A percentile compares a stretch with the other conserved stretches of the same genome.
Evolutionary conservation across 2,113 vertebrate genomes (phyloP).

Genomic region (Saccopteryx leptura): DNA sequence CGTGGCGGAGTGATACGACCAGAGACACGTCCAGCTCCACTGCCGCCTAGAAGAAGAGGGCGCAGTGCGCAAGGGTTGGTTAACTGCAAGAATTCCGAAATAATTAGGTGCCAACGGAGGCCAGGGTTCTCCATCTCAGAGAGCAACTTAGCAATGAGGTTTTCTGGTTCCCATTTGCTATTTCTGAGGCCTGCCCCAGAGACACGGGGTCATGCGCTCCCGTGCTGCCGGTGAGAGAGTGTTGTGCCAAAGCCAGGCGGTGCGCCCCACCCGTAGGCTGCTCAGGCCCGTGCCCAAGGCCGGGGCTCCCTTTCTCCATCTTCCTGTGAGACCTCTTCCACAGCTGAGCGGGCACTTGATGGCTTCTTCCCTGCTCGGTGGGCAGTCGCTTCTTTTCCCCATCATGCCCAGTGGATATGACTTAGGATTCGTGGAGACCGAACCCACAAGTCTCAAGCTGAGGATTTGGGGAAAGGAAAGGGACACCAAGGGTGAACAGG

Average conservation of each 20-base stretch:
- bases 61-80: background rate
- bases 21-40: background rate
- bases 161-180: background rate
- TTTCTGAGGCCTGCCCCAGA: background rate
- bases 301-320: background rate
- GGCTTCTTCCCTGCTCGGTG: too few relatives aligned
- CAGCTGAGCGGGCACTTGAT: background rate
- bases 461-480: background rate
- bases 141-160: background rate
- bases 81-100: too few relatives aligned
- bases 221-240: background rate
- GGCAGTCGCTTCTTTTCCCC: background rate
- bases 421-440: background rate
- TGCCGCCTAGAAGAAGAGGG: background rate
- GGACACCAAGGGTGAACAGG: background rate
- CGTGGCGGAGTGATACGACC: fast-evolving
- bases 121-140: fast-evolving
- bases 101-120: fast-evolving
- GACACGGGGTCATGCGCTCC: background rate
- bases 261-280: too few relatives aligned
- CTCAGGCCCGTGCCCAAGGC: too few relatives aligned
- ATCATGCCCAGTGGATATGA: background rate
- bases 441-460: background rate
- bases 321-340: background rate
- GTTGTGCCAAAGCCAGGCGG: background rate